Conservation (phyloP, 2,113 vertebrate species). For the Phocoena sinus region DNA sequence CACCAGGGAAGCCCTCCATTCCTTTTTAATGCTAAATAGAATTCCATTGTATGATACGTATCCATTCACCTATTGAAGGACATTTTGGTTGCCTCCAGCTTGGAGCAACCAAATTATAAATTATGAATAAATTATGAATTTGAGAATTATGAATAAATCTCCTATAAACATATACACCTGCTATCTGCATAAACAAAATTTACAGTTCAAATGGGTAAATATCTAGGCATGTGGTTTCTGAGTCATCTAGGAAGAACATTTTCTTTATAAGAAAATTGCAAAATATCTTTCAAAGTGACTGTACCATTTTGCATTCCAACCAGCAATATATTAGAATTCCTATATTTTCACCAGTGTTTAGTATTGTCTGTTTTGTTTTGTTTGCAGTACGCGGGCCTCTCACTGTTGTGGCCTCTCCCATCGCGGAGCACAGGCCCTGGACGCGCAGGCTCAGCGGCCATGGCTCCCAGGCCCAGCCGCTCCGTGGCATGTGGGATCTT, state of each 20-base stretch:
- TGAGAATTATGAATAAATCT: neutral
- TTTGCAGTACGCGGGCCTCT: too few relatives aligned
- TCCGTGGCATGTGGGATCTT: too few relatives aligned
- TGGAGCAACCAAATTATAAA: neutral
- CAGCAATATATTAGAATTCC: neutral
- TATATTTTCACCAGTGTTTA: neutral
- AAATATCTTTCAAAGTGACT: neutral
- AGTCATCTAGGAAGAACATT: neutral
- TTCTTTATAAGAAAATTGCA: neutral
- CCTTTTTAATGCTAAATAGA: neutral
- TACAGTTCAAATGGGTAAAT: neutral
- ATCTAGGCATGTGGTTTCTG: neutral
- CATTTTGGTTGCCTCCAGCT: neutral
- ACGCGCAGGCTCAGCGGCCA: too few relatives aligned
- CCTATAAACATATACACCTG: neutral
- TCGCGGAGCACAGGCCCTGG: too few relatives aligned
- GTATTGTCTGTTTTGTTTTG: neutral
- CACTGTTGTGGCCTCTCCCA: too few relatives aligned
- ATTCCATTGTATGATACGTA: neutral
- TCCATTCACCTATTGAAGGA: neutral
- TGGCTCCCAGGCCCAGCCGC: too few relatives aligned
- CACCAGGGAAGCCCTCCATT: too few relatives aligned
- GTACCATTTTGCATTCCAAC: neutral
- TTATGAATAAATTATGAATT: neutral
- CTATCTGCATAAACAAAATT: neutral